These are phyloP conservation scores for Spisula solida DNA, from an alignment of 2,888 invertebrate genomes.

Conservation along the genomic window DNA sequence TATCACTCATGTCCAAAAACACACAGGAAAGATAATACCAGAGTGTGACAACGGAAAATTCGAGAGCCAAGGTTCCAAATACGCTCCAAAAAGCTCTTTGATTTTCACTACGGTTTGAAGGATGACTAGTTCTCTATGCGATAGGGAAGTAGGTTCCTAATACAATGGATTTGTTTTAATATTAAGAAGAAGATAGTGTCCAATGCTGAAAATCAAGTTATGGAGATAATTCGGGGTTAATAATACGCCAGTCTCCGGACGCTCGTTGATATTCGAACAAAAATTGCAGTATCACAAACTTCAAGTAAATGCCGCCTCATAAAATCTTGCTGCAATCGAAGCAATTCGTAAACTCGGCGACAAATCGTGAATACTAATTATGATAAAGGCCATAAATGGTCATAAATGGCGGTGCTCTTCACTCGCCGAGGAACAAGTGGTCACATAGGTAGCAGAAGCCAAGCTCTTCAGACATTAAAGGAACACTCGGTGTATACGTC, in stretches of 20 bases:
- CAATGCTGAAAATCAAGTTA: not conserved
- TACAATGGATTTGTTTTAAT: not conserved
- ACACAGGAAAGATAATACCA: no score
- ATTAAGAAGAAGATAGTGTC: not conserved
- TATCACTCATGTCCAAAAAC: no score
- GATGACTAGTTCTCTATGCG: no score
- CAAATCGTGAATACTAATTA: slow-evolving; percentile 45
- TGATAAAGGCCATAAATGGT: slow-evolving; percentile 26
- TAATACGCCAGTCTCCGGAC: not conserved
- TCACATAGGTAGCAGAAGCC: slow-evolving; percentile 48
- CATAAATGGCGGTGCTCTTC: slow-evolving; percentile 49
- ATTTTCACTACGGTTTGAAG: no score
- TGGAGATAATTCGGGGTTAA: not conserved
- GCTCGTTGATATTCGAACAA: not conserved
- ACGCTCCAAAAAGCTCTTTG: no score
- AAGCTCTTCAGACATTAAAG: slow-evolving; percentile 48
- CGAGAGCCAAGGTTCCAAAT: no score
- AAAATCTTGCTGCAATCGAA: slow-evolving; percentile 33
- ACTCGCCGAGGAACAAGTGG: slow-evolving; percentile 44
- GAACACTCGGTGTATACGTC: slow-evolving; percentile 41
- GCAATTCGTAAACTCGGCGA: slow-evolving; percentile 34
- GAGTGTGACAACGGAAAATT: no score
- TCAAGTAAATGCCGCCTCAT: slow-evolving; percentile 17
- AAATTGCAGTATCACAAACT: slow-evolving; percentile 1
- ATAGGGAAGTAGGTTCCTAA: not conserved